phyloP scores from a whole-genome alignment of 2,888 invertebrate genomes.

The Drosophila testacea region DNA sequence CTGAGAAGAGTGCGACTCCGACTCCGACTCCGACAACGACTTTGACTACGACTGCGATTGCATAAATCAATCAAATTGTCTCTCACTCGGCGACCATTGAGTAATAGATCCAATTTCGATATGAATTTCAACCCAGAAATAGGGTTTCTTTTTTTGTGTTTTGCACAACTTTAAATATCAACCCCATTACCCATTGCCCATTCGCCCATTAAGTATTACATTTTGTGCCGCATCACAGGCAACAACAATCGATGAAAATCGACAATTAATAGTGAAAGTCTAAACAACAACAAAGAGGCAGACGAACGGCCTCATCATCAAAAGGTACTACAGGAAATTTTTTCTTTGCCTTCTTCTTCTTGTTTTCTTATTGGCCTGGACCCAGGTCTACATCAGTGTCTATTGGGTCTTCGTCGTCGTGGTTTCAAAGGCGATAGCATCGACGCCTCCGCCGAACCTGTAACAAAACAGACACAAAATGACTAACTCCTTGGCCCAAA shows the following conservation, averaged over 20 bases:
- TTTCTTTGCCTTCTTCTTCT: not conserved
- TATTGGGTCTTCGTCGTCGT: conserved; percentile 58
- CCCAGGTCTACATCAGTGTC: conserved; percentile 53
- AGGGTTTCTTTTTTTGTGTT: conserved; percentile 50
- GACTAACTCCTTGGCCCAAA: conserved; percentile 73
- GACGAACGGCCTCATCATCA: conserved; percentile 66
- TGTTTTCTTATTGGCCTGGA: conserved; percentile 30
- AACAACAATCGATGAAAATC: conserved; percentile 77
- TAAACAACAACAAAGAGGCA: conserved; percentile 50
- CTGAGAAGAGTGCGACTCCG: not conserved
- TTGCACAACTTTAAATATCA: conserved; percentile 79
- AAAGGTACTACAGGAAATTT: conserved; percentile 77
- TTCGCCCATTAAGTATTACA: conserved; percentile 63
- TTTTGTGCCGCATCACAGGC: conserved; percentile 63
- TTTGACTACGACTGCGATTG: conserved; percentile 53
- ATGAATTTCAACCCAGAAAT: conserved; percentile 71
- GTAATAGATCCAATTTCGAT: conserved; percentile 81
- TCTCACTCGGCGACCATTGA: conserved; percentile 72
- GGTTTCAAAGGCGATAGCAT: conserved; percentile 82
- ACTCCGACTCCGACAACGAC: not conserved
- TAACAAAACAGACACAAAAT: conserved; percentile 40
- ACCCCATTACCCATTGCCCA: conserved; percentile 79
- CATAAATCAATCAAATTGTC: conserved; percentile 82
- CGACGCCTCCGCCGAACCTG: conserved; percentile 70
- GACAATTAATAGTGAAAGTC: conserved; percentile 82